These are phyloP conservation scores for Nyctereutes procyonoides DNA, from an alignment of 2,113 vertebrate genomes.

Conservation along the genomic window DNA sequence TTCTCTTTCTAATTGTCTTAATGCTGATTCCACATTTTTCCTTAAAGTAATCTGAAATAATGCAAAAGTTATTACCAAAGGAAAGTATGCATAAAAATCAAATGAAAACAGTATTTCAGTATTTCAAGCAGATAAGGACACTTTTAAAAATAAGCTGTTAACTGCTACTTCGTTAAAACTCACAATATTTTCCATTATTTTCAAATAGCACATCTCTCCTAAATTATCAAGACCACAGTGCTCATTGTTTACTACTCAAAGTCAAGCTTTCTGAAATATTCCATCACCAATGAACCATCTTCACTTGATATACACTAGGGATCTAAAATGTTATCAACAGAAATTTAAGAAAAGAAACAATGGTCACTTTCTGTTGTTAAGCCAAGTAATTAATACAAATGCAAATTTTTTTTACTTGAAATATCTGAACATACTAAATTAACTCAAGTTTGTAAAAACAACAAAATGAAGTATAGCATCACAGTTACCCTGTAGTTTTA, in stretches of 20 bases:
- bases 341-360: not conserved
- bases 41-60: conserved; percentile 91
- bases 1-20: conserved; percentile 96
- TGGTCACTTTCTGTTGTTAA: conserved; percentile 39
- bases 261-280: conserved; percentile 38
- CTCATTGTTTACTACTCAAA: conserved; percentile 7
- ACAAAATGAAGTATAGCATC: not conserved
- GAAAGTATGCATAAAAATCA: conserved; percentile 51
- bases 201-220: not conserved
- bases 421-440: conserved; percentile 28
- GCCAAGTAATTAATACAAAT: not conserved
- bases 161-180: conserved; percentile 12
- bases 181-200: not conserved
- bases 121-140: conserved; percentile 45
- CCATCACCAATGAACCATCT: not conserved
- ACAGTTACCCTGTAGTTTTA: not conserved
- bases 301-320: not conserved
- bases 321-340: conserved; percentile 51
- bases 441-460: not conserved
- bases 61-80: conserved; percentile 55
- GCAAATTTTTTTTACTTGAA: not conserved
- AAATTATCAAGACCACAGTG: not conserved
- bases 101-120: not conserved
- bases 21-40: conserved; percentile 93
- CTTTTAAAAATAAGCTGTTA: not conserved